Percentiles rank a stretch among this genome's conserved stretches.
These are phyloP conservation scores for Thalassoma bifasciatum DNA, from an alignment of 2,113 vertebrate species.

Conservation along the genomic window DNA sequence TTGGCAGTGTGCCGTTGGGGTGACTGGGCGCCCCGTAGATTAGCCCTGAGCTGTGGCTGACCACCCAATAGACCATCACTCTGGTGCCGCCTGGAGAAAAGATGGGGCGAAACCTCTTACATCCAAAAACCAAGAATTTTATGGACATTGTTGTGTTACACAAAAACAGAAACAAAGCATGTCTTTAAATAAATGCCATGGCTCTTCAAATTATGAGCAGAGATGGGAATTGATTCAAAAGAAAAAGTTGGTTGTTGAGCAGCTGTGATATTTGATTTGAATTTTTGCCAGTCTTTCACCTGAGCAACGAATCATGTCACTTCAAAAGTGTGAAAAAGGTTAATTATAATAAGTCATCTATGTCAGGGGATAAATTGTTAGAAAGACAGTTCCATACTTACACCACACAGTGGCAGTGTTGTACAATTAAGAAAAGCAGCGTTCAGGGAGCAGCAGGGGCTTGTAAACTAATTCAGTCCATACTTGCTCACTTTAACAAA, in stretches of 20 bases:
- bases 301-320: neutral
- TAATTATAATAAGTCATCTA: conserved; percentile 4
- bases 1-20: conserved; percentile 89
- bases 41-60: conserved; percentile 90
- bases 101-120: conserved; percentile 3
- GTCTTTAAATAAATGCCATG: neutral
- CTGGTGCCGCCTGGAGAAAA: conserved; percentile 89
- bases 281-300: neutral
- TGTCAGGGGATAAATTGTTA: neutral
- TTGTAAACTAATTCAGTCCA: neutral
- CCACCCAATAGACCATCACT: conserved; percentile 91
- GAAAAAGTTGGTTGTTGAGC: conserved; percentile 7
- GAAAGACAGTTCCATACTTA: neutral
- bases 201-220: neutral
- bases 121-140: neutral
- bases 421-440: neutral
- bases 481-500: neutral
- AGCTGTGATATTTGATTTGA: neutral
- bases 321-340: neutral
- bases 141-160: too few species aligned
- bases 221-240: neutral
- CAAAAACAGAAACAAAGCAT: neutral
- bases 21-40: conserved; percentile 92
- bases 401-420: conserved; percentile 70
- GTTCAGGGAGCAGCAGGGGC: neutral